phyloP scores from a whole-genome alignment of 1,140 invertebrate genomes.

The Cryptotermes secundus region DNA sequence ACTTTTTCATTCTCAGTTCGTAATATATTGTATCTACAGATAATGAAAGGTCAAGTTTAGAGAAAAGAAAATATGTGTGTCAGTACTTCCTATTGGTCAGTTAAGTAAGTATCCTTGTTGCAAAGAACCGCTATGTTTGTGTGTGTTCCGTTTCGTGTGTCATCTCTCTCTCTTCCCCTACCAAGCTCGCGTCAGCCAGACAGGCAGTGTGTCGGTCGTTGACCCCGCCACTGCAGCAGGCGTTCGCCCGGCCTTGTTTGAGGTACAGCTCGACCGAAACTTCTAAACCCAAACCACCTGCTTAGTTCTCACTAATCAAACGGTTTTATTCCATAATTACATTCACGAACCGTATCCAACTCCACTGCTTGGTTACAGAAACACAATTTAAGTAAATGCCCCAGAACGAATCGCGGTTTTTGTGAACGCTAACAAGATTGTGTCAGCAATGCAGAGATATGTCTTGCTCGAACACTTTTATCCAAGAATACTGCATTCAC shows the following conservation, averaged over 20 bases:
- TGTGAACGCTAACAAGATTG: no score
- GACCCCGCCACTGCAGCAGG: not conserved
- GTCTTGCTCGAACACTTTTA: no score
- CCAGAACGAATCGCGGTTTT: no score
- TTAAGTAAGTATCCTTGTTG: not conserved
- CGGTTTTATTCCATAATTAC: no score
- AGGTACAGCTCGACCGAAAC: not conserved
- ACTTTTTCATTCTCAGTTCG: not conserved
- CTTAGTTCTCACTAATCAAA: no score
- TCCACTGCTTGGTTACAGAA: no score
- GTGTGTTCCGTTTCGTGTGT: not conserved
- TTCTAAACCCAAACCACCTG: not conserved
- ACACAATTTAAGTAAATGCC: no score
- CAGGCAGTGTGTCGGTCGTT: not conserved
- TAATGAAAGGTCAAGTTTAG: not conserved
- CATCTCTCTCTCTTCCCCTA: no score
- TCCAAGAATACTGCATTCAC: no score
- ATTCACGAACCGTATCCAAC: no score
- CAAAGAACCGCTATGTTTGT: not conserved
- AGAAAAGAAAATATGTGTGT: constrained; percentile 12
- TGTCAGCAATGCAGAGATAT: no score
- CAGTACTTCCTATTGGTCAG: not conserved
- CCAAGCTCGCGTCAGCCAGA: not conserved
- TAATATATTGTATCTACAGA: not conserved
- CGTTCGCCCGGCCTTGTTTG: not conserved